Base-by-base conservation (phyloP, 2,888 invertebrate genomes). In the Villa cingulata region DNA sequence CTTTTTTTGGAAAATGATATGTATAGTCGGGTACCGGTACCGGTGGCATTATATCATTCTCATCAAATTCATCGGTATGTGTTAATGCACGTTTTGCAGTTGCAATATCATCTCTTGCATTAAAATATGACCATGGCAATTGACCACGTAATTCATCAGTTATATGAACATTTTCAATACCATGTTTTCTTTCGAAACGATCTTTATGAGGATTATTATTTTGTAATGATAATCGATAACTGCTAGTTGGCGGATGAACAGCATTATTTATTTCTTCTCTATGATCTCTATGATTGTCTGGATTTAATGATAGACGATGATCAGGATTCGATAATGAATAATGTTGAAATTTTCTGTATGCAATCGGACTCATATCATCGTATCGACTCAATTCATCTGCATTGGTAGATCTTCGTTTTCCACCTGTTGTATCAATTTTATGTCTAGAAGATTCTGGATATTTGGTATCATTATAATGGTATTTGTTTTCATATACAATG, bases 11-110 rank as follows among this genome's bases (percentile, higher is more conserved):
- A 43, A 72, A 68, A 45, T 70, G 70, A 51, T 73, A 60, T n/a
- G 68, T 71, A 59, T 78, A 78, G 58, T 78, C 78, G 0, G 78
- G 76, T 41, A 76, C 70, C 0, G 78, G 78, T 27, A 78, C 74
- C 4, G 76, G 76, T 9, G 78, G 78, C 51, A 74, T 64, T 42
- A 74, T 74, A 52, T 75, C 73, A n/a, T n/a, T n/a, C n/a, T n/a
- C n/a, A 55, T 73, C 72, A 23, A 74, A 69, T 20, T 74, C 70
- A 12, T 51, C 29, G 3, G 29, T 46, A 37, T 50, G 44, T 53
- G 69, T 68, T 10, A 72, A 63, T 66, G 71, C 70, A 52, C 65
- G 68, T 18, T 54, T 53, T 9, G 51, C 51, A 14, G 43, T 48
- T 10, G 43, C 39, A 3, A 43, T 47, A 56, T 70, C 66, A 27